Evolutionary conservation across 1,140 invertebrate genomes (phyloP).

Genomic region (Physella acuta): DNA sequence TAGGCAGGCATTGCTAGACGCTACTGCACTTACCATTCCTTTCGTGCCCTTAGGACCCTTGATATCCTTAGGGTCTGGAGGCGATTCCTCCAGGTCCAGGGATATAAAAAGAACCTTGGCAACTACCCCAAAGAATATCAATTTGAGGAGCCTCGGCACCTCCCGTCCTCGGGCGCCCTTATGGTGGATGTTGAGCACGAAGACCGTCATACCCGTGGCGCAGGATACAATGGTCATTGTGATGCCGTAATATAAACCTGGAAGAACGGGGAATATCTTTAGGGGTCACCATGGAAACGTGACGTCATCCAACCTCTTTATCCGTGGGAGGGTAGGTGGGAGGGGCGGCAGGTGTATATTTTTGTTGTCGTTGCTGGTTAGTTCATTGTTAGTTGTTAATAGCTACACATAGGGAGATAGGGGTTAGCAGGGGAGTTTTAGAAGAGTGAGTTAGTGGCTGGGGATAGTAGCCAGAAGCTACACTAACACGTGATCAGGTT

Average conservation of each 20-base stretch:
- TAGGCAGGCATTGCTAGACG: background rate
- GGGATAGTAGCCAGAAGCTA: too few species aligned
- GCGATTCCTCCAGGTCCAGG: slow-evolving; percentile 50
- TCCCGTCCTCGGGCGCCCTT: slow-evolving; percentile 77
- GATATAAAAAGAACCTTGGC: slow-evolving; percentile 63
- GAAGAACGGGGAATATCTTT: slow-evolving; percentile 24
- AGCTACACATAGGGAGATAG: too few species aligned
- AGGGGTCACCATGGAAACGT: too few species aligned
- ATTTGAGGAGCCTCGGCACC: slow-evolving; percentile 72
- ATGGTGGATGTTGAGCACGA: slow-evolving; percentile 80
- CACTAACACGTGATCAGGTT: too few species aligned
- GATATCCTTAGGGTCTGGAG: background rate
- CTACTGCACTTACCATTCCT: slow-evolving; percentile 27
- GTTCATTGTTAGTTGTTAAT: too few species aligned
- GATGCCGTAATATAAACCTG: slow-evolving; percentile 87
- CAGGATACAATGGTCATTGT: slow-evolving; percentile 88
- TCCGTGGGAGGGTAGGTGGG: too few species aligned
- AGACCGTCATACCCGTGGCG: slow-evolving; percentile 78
- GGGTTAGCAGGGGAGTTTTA: too few species aligned
- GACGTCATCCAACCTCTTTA: too few species aligned
- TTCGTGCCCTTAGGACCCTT: slow-evolving; percentile 1
- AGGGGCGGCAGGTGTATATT: too few species aligned
- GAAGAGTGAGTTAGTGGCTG: too few species aligned
- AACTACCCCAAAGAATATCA: slow-evolving; percentile 67
- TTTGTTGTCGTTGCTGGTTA: too few species aligned